Percentiles rank a stretch among this genome's conserved stretches.
Conservation (phyloP, 30 jellyfish, hydroid and myxozoan genomes). For the Phacellophora camtschatica region DNA sequence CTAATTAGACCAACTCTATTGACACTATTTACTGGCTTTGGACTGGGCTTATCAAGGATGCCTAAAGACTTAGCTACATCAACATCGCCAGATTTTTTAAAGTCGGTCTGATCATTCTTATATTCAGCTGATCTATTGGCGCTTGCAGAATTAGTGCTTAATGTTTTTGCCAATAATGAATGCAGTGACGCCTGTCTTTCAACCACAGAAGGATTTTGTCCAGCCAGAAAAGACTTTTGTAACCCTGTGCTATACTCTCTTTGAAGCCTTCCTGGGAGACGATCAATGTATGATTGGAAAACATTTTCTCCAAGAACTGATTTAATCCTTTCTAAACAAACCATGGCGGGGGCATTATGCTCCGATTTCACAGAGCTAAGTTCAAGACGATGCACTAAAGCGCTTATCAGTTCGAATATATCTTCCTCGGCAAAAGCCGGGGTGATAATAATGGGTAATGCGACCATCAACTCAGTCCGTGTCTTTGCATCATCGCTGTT, state of each 20-base stretch:
- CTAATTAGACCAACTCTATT: slow-evolving; percentile 56
- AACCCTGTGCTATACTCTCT: slow-evolving; percentile 37
- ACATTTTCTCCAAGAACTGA: slow-evolving; percentile 71
- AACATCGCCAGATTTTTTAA: neutral
- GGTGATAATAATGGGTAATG: slow-evolving; percentile 85
- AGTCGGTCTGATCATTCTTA: neutral
- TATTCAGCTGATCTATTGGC: slow-evolving; percentile 4
- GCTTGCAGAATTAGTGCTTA: slow-evolving; percentile 16
- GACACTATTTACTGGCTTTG: slow-evolving; percentile 66
- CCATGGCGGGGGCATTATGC: slow-evolving; percentile 72
- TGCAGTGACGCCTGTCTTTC: slow-evolving; percentile 26
- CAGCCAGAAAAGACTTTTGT: slow-evolving; percentile 21
- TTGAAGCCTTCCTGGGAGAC: slow-evolving; percentile 71
- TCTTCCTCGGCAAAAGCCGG: slow-evolving; percentile 78
- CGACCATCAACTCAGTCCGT: slow-evolving; percentile 79
- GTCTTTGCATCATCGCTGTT: slow-evolving; percentile 44
- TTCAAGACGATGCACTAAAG: slow-evolving; percentile 63
- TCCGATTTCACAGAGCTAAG: slow-evolving; percentile 65
- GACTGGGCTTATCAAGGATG: slow-evolving; percentile 42
- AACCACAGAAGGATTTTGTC: slow-evolving; percentile 26
- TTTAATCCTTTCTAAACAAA: slow-evolving; percentile 73
- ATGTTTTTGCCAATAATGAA: slow-evolving; percentile 18
- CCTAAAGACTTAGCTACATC: slow-evolving; percentile 23
- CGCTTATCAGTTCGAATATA: slow-evolving; percentile 43
- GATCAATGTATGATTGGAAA: slow-evolving; percentile 38